Percentiles rank a stretch among this genome's conserved stretches.
These are phyloP conservation scores for Lepidotrigona ventralis DNA, from an alignment of 1,140 invertebrate species.

Conservation along the genomic window DNA sequence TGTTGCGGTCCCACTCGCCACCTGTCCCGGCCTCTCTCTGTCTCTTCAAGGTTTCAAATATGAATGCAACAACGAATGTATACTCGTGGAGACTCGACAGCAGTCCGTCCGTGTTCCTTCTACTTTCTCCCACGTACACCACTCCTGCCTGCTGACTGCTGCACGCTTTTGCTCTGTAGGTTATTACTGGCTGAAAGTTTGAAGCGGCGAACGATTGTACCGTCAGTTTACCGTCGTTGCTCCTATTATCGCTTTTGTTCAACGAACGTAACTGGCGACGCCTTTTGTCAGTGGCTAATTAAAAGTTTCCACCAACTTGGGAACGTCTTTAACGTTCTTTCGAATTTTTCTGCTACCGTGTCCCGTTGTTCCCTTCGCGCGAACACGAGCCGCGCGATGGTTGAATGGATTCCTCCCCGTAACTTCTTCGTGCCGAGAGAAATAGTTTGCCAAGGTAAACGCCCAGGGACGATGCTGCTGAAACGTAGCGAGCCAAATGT, in stretches of 20 bases:
- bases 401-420: not conserved
- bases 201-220: slow-evolving; percentile 29
- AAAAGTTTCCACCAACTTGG: slow-evolving; percentile 25
- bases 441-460: slow-evolving; percentile 30
- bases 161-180: slow-evolving; percentile 7
- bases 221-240: slow-evolving; percentile 22
- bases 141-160: not conserved
- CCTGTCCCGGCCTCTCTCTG: slow-evolving; percentile 18
- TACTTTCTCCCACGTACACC: slow-evolving; percentile 22
- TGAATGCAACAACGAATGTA: slow-evolving; percentile 27
- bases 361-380: not conserved
- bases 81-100: not conserved
- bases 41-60: slow-evolving; percentile 18
- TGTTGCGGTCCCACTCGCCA: slow-evolving; percentile 3
- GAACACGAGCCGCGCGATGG: not conserved
- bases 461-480: not conserved
- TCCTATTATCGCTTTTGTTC: slow-evolving; percentile 26
- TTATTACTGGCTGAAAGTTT: slow-evolving; percentile 34
- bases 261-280: slow-evolving; percentile 11
- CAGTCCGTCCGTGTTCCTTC: not conserved
- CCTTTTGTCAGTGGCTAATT: slow-evolving; percentile 26
- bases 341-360: slow-evolving; percentile 3
- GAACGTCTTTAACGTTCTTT: slow-evolving; percentile 35
- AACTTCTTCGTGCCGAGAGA: not conserved
- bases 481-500: slow-evolving; percentile 5